Conservation (phyloP, 2,888 invertebrate genomes). For the Parelbella ahira region DNA sequence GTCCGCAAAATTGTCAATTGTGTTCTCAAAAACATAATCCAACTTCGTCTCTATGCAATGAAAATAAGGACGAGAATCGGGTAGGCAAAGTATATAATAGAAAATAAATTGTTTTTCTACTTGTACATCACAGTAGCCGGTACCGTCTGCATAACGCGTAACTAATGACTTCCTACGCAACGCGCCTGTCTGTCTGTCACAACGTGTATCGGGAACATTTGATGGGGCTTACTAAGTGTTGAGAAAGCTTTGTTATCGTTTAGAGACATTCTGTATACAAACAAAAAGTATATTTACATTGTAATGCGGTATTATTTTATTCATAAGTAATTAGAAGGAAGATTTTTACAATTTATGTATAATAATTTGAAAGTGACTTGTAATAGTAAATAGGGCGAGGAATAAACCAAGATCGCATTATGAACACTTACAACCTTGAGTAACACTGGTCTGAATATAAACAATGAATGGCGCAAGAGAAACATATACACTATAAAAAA, state of each 20-base stretch:
- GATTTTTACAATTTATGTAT: too few relatives aligned
- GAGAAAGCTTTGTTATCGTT: conserved; percentile 5
- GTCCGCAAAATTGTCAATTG: conserved; percentile 11
- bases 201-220: conserved; percentile 36
- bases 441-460: too few relatives aligned
- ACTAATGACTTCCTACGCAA: conserved; percentile 44
- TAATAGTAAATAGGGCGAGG: too few relatives aligned
- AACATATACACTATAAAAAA: too few relatives aligned
- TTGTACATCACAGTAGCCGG: conserved; percentile 22
- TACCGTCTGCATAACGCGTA: conserved; percentile 34
- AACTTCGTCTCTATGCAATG: background rate
- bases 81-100: background rate
- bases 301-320: too few relatives aligned
- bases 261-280: too few relatives aligned
- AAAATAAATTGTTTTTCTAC: conserved; percentile 12
- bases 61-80: background rate
- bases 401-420: too few relatives aligned
- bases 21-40: background rate
- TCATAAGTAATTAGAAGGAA: too few relatives aligned
- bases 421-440: too few relatives aligned
- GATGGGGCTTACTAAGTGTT: conserved; percentile 25
- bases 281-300: too few relatives aligned
- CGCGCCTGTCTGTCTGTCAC: conserved; percentile 44
- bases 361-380: too few relatives aligned
- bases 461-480: too few relatives aligned